Evolutionary conservation across 2,113 vertebrate species (phyloP).

Genomic region (Psephotus haematonotus): DNA sequence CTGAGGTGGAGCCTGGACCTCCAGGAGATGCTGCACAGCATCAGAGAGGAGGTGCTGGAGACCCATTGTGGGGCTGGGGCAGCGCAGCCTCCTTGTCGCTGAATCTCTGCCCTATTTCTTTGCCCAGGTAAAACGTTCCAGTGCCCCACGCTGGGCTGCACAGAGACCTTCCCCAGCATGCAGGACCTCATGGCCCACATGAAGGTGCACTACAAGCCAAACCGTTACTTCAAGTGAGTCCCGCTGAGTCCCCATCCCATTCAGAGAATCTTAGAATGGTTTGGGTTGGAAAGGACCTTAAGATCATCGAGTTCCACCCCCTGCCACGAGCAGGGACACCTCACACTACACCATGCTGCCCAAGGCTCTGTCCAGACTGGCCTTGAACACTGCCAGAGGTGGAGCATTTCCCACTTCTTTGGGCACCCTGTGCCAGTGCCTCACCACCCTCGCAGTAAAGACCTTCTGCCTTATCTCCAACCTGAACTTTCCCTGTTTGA

Average conservation of each 20-base stretch:
- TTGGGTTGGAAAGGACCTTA: background rate
- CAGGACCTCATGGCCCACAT: constrained; percentile 90
- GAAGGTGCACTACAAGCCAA: constrained; percentile 93
- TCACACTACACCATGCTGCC: background rate
- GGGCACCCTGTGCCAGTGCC: background rate
- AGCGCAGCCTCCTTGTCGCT: fast-evolving
- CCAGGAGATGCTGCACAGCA: background rate
- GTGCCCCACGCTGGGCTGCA: constrained; percentile 84
- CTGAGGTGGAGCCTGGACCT: background rate
- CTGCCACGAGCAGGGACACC: background rate
- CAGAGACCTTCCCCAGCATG: constrained; percentile 87
- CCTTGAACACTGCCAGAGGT: background rate
- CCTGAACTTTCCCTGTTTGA: background rate
- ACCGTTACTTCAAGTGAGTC: constrained; percentile 93
- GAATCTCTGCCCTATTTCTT: background rate
- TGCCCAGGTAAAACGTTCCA: constrained; percentile 81
- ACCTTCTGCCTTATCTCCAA: background rate
- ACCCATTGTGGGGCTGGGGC: background rate
- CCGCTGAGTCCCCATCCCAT: background rate
- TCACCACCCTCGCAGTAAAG: background rate
- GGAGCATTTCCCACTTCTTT: background rate
- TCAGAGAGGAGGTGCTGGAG: background rate
- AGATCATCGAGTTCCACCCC: background rate
- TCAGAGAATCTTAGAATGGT: background rate
- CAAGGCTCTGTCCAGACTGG: background rate